Evolutionary conservation across 2,113 vertebrate genomes (phyloP).

Genomic region (Tachysurus fulvidraco): DNA sequence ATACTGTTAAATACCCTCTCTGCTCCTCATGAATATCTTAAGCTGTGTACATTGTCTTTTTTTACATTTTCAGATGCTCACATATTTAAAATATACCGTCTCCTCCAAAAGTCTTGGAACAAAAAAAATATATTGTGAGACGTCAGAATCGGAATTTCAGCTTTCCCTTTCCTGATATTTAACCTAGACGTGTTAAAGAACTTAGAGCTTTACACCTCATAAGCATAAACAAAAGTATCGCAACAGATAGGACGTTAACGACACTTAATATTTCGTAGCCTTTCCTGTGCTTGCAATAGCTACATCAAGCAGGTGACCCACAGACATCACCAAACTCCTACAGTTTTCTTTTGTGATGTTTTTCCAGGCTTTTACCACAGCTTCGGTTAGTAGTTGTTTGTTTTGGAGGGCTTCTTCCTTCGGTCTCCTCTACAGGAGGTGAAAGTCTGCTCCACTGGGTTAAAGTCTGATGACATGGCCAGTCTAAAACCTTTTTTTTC

Average conservation of each 20-base stretch:
- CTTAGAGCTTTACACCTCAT: not conserved
- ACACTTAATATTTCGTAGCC: not conserved
- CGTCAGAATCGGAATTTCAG: not conserved
- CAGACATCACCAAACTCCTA: not conserved
- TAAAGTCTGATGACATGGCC: too few relatives aligned
- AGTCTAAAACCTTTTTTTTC: too few relatives aligned
- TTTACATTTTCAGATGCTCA: slow-evolving; percentile 1
- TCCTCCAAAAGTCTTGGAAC: not conserved
- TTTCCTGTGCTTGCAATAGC: not conserved
- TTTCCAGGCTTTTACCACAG: not conserved
- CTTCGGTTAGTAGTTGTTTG: not conserved
- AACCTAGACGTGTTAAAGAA: not conserved
- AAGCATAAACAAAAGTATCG: not conserved
- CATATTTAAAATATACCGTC: not conserved
- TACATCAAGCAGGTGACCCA: not conserved
- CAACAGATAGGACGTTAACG: not conserved
- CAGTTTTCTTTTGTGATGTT: not conserved
- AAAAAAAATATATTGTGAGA: not conserved
- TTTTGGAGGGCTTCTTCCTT: too few relatives aligned
- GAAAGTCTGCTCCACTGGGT: too few relatives aligned
- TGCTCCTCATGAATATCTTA: slow-evolving; percentile 25
- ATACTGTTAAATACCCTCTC: not conserved
- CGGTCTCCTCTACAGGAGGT: too few relatives aligned
- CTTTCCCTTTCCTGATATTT: not conserved
- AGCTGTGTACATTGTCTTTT: not conserved